Evolutionary conservation across 2,797 vertebrate genomes (phyloP).

Genomic region (Trachops cirrhosus): DNA sequence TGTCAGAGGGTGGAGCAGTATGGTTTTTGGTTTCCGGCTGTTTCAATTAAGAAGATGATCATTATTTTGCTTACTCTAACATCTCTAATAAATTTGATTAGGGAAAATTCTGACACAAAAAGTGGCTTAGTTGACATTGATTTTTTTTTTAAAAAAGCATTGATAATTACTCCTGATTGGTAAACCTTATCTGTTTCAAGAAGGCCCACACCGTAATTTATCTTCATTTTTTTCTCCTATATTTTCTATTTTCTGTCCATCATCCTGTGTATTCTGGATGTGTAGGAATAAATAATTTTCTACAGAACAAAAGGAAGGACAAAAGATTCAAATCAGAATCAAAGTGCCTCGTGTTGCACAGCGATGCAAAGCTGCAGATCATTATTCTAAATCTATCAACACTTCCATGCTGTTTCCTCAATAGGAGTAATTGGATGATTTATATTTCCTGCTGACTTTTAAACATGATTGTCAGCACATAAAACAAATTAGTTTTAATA

Average conservation of each 20-base stretch:
- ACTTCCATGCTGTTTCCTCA: constrained; percentile 67
- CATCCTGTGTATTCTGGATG: neutral
- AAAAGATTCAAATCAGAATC: constrained; percentile 61
- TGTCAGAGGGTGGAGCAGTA: constrained; percentile 55
- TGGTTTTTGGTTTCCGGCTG: constrained; percentile 46
- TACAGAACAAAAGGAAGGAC: constrained; percentile 58
- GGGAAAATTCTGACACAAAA: constrained; percentile 56
- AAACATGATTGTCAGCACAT: constrained; percentile 72
- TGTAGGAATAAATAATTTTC: constrained; percentile 48
- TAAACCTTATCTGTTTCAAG: constrained; percentile 57
- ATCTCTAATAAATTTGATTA: constrained; percentile 72
- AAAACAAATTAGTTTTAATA: constrained; percentile 76
- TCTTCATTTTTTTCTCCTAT: constrained; percentile 46
- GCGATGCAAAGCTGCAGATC: constrained; percentile 42
- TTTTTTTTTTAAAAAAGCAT: constrained; percentile 68
- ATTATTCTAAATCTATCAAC: constrained; percentile 62
- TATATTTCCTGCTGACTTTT: constrained; percentile 73
- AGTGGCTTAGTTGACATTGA: constrained; percentile 58
- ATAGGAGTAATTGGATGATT: constrained; percentile 71
- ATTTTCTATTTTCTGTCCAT: constrained; percentile 41
- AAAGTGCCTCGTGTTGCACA: constrained; percentile 61
- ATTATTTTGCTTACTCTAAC: constrained; percentile 64
- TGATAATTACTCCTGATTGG: constrained; percentile 66
- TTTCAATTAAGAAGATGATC: constrained; percentile 72
- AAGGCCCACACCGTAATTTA: constrained; percentile 14